Evolutionary conservation across 2,113 vertebrate species (phyloP).

Genomic region (Neolamprologus falcicula): DNA sequence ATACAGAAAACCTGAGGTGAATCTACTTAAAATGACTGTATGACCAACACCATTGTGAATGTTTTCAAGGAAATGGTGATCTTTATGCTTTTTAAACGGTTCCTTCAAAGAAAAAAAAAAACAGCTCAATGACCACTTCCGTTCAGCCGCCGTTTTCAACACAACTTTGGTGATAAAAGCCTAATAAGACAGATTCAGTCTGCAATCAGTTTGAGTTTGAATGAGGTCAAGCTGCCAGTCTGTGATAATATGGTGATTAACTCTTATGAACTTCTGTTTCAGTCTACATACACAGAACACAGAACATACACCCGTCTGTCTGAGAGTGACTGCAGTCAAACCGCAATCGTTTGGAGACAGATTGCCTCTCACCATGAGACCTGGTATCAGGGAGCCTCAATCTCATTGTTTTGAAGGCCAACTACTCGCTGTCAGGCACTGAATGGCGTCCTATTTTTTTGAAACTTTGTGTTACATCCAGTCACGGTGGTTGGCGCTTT

Average conservation of each 20-base stretch:
- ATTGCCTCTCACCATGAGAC: neutral
- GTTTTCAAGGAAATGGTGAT: neutral
- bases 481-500: neutral
- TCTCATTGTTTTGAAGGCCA: neutral
- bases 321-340: neutral
- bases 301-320: neutral
- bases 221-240: neutral
- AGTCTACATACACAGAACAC: neutral
- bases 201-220: neutral
- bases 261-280: neutral
- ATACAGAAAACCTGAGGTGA: neutral
- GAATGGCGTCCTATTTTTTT: neutral
- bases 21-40: neutral
- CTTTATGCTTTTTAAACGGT: neutral
- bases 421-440: neutral
- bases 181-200: neutral
- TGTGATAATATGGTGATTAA: neutral
- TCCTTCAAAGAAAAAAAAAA: neutral
- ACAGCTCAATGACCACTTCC: neutral
- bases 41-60: neutral
- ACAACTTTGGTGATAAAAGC: neutral
- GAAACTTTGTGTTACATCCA: neutral
- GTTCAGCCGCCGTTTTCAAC: neutral
- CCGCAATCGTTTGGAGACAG: neutral
- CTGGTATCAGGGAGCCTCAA: neutral